phyloP scores from a whole-genome alignment of 2,113 vertebrate genomes.

The Ctenodactylus gundi region DNA sequence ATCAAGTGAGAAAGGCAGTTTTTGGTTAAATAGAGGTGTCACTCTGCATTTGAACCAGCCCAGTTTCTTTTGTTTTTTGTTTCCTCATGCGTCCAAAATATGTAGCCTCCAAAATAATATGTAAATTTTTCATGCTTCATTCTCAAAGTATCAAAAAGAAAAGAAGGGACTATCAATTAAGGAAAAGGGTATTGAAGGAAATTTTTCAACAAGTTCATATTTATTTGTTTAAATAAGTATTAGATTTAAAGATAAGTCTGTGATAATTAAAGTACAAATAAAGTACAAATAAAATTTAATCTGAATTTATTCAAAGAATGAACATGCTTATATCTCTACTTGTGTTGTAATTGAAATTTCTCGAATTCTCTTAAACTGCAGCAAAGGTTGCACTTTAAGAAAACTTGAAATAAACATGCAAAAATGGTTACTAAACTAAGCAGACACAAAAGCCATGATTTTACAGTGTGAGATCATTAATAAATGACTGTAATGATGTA shows the following conservation, averaged over 20 bases:
- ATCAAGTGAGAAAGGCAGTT: background rate
- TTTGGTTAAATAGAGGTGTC: background rate
- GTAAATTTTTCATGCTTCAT: background rate
- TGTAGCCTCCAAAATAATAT: background rate
- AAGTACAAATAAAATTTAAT: background rate
- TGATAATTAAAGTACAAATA: conserved; percentile 26
- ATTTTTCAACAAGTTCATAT: background rate
- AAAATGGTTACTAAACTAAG: background rate
- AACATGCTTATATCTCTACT: background rate
- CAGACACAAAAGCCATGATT: background rate
- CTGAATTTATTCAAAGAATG: background rate
- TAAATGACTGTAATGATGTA: background rate
- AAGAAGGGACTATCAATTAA: background rate
- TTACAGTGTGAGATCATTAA: background rate
- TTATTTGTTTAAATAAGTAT: background rate
- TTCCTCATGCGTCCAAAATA: background rate
- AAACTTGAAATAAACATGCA: background rate
- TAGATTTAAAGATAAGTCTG: background rate
- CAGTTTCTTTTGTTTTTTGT: background rate
- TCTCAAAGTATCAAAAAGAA: background rate
- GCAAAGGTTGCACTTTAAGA: background rate
- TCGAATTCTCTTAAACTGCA: background rate
- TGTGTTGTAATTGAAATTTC: background rate
- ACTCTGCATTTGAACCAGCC: background rate
- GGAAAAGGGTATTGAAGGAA: background rate